These are phyloP conservation scores for Rattus rattus DNA, from an alignment of 2,113 vertebrate genomes.

Conservation along the genomic window DNA sequence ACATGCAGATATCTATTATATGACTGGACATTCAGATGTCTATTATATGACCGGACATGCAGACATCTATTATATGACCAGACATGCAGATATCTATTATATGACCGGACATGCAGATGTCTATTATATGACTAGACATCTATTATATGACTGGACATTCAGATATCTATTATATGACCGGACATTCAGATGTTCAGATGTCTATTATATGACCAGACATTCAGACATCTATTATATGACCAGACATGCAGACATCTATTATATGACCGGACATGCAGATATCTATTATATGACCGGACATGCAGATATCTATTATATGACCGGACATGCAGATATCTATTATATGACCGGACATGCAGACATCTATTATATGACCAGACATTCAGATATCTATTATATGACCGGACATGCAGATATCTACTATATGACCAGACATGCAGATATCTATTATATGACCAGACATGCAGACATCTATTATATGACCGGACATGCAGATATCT, in stretches of 20 bases:
- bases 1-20: not conserved
- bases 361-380: not conserved
- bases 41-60: too few species aligned
- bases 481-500: not conserved
- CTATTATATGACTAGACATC: too few species aligned
- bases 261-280: not conserved
- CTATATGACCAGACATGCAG: not conserved
- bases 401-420: not conserved
- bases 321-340: not conserved
- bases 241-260: not conserved
- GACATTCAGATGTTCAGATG: too few species aligned
- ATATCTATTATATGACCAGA: not conserved
- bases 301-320: not conserved
- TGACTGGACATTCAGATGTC: too few species aligned
- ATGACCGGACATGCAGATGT: too few species aligned
- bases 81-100: not conserved
- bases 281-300: not conserved
- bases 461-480: not conserved
- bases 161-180: too few species aligned
- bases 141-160: too few species aligned
- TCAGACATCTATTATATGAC: not conserved
- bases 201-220: not conserved
- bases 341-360: not conserved
- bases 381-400: not conserved
- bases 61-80: not conserved